phyloP scores from a whole-genome alignment of 2,888 invertebrate genomes.

The Noctua fimbriata region DNA sequence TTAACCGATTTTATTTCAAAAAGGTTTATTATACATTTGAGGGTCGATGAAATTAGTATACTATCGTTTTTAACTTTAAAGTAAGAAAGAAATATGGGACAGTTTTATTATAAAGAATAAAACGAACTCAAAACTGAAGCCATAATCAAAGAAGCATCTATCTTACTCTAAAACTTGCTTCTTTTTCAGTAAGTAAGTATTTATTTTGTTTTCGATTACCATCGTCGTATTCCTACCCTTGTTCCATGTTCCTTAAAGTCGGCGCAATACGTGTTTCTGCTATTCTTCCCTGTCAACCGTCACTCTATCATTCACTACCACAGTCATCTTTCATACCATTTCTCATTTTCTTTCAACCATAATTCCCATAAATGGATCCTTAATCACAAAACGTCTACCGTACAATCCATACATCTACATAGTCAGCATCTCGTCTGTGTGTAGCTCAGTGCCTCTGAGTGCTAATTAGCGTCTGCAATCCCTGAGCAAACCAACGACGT shows the following conservation, averaged over 20 bases:
- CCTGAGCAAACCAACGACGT: slow-evolving; percentile 62
- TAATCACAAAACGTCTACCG: slow-evolving; percentile 12
- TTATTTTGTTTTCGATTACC: not conserved
- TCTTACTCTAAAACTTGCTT: not conserved
- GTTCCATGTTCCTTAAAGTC: not conserved
- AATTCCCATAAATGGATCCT: not conserved
- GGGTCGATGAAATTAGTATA: not conserved
- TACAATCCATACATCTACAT: not conserved
- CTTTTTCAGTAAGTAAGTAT: not conserved
- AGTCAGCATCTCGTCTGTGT: slow-evolving; percentile 26
- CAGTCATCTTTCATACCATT: not conserved
- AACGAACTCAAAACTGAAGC: not conserved
- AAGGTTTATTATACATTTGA: too few species aligned
- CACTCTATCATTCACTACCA: not conserved
- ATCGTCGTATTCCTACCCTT: not conserved
- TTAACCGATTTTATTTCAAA: not conserved
- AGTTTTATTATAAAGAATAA: not conserved
- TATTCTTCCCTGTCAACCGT: not conserved
- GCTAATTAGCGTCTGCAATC: slow-evolving; percentile 70
- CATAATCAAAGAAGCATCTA: not conserved
- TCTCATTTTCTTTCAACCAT: not conserved
- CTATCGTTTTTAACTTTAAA: not conserved
- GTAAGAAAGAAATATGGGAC: not conserved
- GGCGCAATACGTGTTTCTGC: not conserved
- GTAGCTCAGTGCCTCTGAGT: slow-evolving; percentile 44